Percentiles rank a stretch among this genome's conserved stretches.
Conservation (phyloP, 2,797 vertebrate genomes). For the Triplophysa bombifrons region DNA sequence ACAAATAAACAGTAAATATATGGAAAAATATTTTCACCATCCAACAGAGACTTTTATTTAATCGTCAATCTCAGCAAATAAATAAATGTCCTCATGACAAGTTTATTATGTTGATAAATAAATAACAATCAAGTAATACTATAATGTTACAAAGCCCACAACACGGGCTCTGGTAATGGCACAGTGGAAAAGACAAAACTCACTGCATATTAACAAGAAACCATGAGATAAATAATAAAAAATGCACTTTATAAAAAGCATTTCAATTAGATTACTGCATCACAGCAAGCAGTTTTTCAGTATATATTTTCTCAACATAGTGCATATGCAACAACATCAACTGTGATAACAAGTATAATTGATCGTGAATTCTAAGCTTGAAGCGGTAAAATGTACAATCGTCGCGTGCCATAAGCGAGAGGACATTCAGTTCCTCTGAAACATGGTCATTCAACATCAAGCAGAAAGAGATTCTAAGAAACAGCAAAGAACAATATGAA, state of each 20-base stretch:
- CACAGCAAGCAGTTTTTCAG: conserved; percentile 79
- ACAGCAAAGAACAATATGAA: conserved; percentile 77
- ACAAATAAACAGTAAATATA: background rate
- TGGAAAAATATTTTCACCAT: conserved; percentile 65
- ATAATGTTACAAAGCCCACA: conserved; percentile 74
- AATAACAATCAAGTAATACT: conserved; percentile 75
- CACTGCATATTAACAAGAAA: conserved; percentile 73
- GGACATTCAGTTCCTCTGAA: conserved; percentile 76
- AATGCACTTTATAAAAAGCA: conserved; percentile 60
- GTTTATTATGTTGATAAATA: conserved; percentile 79
- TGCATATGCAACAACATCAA: conserved; percentile 83
- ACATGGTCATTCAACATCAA: conserved; percentile 69
- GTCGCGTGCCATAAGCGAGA: conserved; percentile 81
- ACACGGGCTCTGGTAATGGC: conserved; percentile 67
- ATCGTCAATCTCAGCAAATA: conserved; percentile 65
- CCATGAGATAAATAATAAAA: conserved; percentile 73
- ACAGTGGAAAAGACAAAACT: conserved; percentile 74
- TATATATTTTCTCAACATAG: conserved; percentile 73
- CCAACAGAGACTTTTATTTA: conserved; percentile 80
- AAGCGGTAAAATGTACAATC: conserved; percentile 85
- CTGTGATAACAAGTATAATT: conserved; percentile 79
- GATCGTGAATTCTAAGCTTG: conserved; percentile 74
- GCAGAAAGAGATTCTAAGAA: conserved; percentile 71
- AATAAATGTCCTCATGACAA: conserved; percentile 73
- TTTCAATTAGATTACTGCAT: conserved; percentile 68